These are phyloP conservation scores for Scartelaos histophorus DNA, from an alignment of 2,113 vertebrate species.

Conservation along the genomic window DNA sequence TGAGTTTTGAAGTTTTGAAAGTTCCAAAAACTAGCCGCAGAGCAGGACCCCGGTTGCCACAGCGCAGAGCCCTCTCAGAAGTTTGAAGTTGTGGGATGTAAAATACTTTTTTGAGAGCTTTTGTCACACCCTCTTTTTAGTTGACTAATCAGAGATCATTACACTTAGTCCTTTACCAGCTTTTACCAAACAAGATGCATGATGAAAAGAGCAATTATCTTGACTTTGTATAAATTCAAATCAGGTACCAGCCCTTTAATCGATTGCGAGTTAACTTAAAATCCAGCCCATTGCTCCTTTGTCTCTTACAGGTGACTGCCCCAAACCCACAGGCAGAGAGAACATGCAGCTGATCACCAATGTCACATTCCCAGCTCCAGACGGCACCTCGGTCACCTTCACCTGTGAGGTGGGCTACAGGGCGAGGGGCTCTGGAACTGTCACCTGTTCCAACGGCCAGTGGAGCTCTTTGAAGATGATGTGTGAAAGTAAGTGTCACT, in stretches of 20 bases:
- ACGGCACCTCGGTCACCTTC: conserved; percentile 5
- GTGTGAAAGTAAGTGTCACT: conserved; percentile 53
- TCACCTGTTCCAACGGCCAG: conserved; percentile 20
- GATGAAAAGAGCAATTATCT: too few species aligned
- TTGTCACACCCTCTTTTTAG: too few species aligned
- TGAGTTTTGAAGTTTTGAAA: too few species aligned
- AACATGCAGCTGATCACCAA: background rate
- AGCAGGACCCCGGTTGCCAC: too few species aligned
- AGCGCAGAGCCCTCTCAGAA: too few species aligned
- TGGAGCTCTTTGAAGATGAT: conserved; percentile 25
- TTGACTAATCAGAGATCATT: too few species aligned
- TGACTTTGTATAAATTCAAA: background rate
- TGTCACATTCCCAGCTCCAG: accelerated
- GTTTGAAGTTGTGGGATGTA: too few species aligned
- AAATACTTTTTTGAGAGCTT: too few species aligned
- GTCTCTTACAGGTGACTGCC: conserved; percentile 40
- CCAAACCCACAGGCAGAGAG: background rate
- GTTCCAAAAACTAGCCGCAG: too few species aligned
- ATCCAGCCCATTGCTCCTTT: background rate
- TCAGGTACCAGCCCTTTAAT: background rate
- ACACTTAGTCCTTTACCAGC: too few species aligned
- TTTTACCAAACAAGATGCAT: too few species aligned
- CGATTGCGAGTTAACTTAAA: background rate
- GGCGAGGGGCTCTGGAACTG: accelerated
- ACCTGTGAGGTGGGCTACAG: background rate